Conservation (phyloP, 2,113 vertebrate genomes). For the Aplodontia rufa region DNA sequence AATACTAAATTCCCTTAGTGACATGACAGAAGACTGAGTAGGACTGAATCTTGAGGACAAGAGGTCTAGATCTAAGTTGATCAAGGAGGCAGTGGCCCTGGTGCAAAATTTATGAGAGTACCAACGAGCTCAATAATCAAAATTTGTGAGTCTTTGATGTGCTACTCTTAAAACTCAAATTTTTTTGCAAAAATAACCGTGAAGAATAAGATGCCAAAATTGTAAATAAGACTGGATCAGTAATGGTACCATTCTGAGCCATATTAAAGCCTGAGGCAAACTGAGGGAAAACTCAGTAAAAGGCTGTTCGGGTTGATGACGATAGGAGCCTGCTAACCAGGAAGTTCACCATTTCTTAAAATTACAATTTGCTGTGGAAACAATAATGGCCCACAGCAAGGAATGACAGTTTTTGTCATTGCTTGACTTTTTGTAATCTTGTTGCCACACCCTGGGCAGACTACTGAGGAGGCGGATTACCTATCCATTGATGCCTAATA, state of each 20-base stretch:
- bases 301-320: background rate
- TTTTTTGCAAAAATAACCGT: background rate
- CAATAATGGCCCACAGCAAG: background rate
- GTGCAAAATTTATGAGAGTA: background rate
- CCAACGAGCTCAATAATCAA: background rate
- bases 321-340: background rate
- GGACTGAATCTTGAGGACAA: background rate
- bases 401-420: background rate
- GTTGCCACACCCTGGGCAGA: background rate
- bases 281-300: background rate
- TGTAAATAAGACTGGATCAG: constrained; percentile 7
- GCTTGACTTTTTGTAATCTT: background rate
- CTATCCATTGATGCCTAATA: background rate
- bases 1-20: background rate
- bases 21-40: background rate
- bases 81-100: background rate
- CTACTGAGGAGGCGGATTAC: background rate
- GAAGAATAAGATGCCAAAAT: background rate
- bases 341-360: background rate
- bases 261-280: background rate
- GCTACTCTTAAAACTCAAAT: background rate
- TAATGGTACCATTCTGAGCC: background rate
- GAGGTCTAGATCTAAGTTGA: background rate
- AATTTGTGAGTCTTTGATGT: background rate
- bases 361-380: background rate